Conservation (phyloP, 2,113 vertebrate genomes). For the Perccottus glenii region DNA sequence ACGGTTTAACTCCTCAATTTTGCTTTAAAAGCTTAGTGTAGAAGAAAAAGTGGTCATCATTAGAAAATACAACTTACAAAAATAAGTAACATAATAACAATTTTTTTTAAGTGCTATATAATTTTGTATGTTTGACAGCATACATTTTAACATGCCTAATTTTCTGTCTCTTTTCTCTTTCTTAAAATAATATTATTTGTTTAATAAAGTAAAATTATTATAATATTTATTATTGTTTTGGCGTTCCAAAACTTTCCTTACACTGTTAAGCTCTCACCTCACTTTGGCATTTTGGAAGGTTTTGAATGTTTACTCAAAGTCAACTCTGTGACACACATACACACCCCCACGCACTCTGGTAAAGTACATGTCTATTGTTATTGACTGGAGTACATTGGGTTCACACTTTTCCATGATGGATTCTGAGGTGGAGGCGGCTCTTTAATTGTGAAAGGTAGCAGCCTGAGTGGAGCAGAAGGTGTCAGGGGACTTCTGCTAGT, state of each 20-base stretch:
- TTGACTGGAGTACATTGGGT: constrained; percentile 84
- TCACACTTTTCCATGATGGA: constrained; percentile 86
- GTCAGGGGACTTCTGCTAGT: constrained; percentile 80
- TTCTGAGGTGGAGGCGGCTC: constrained; percentile 77
- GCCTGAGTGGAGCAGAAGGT: constrained; percentile 73
- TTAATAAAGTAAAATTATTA: too few species aligned
- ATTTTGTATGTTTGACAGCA: too few species aligned
- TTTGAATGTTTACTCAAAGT: constrained; percentile 15
- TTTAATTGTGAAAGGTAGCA: constrained; percentile 85
- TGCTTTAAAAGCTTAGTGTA: too few species aligned
- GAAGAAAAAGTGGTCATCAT: too few species aligned
- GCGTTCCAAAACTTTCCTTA: background rate
- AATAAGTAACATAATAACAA: too few species aligned
- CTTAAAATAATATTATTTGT: too few species aligned
- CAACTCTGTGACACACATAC: constrained; percentile 14
- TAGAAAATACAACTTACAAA: too few species aligned
- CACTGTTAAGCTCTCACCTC: background rate
- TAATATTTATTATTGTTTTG: too few species aligned
- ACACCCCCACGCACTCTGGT: constrained; percentile 24
- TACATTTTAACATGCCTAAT: too few species aligned
- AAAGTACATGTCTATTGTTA: constrained; percentile 77
- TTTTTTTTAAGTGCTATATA: too few species aligned
- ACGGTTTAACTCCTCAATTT: too few species aligned
- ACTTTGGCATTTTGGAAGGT: constrained; percentile 15
- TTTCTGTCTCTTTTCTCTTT: too few species aligned